Conservation (phyloP, 2,113 vertebrate genomes). For the Nycticorax nycticorax region DNA sequence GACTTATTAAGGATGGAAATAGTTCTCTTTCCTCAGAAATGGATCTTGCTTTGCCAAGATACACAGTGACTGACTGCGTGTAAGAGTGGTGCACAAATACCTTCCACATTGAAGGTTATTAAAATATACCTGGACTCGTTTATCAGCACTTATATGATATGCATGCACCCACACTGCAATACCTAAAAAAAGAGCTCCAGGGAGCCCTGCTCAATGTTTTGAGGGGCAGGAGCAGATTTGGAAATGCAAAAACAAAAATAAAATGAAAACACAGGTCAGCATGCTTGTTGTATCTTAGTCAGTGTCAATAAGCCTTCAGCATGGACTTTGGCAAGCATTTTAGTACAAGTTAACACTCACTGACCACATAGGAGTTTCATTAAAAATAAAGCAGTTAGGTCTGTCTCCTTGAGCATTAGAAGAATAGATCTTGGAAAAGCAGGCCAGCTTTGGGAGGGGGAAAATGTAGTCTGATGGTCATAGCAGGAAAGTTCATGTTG, state of each 20-base stretch:
- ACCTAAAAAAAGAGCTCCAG: neutral
- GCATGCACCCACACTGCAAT: neutral
- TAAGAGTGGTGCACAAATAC: conserved; percentile 56
- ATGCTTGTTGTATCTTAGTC: neutral
- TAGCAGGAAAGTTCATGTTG: neutral
- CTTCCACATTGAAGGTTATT: conserved; percentile 66
- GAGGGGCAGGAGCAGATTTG: neutral
- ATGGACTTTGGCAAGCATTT: neutral
- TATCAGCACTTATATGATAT: conserved; percentile 27
- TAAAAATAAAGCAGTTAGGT: neutral
- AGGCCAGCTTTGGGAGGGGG: neutral
- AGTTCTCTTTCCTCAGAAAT: conserved; percentile 74
- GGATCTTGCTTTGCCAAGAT: conserved; percentile 73
- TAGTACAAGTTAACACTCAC: neutral
- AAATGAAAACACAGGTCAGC: neutral
- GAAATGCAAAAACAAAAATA: neutral
- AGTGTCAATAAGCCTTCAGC: neutral
- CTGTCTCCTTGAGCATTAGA: neutral
- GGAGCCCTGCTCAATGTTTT: neutral
- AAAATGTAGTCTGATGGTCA: neutral
- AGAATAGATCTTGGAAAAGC: neutral
- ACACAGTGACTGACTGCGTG: conserved; percentile 70
- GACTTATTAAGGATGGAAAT: conserved; percentile 80
- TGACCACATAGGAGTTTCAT: neutral
- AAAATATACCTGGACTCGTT: conserved; percentile 72